A percentile compares a stretch with the other conserved stretches of the same genome.
These are phyloP conservation scores for Enteromius anoplus DNA, from an alignment of 2,797 vertebrate species.

Conservation along the genomic window DNA sequence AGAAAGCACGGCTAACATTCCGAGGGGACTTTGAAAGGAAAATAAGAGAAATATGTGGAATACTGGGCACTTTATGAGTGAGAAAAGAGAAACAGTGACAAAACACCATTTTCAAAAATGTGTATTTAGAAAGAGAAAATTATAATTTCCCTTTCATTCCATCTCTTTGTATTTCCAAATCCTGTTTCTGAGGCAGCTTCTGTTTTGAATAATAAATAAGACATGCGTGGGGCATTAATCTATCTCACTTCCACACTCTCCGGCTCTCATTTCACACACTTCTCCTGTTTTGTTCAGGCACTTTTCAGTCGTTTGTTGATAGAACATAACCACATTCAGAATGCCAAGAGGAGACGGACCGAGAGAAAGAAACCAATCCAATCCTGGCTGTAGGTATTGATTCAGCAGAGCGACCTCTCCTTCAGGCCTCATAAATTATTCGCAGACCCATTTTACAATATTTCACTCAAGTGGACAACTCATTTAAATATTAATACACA, in stretches of 20 bases:
- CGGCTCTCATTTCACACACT: constrained; percentile 52
- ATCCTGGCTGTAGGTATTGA: constrained; percentile 64
- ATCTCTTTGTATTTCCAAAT: constrained; percentile 31
- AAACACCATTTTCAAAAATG: background rate
- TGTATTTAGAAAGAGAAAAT: constrained; percentile 14
- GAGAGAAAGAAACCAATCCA: constrained; percentile 64
- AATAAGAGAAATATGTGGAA: constrained; percentile 11
- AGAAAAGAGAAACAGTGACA: constrained; percentile 2
- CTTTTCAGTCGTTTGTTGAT: constrained; percentile 50
- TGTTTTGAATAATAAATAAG: constrained; percentile 63
- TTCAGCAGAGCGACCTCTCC: constrained; percentile 66
- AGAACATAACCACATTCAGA: constrained; percentile 48
- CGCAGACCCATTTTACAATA: constrained; percentile 69
- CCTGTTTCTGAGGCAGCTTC: constrained; percentile 37
- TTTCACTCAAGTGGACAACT: constrained; percentile 76
- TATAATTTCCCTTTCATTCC: constrained; percentile 36
- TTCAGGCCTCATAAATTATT: constrained; percentile 75
- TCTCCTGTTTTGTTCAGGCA: constrained; percentile 48
- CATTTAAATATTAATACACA: constrained; percentile 83
- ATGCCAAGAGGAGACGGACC: constrained; percentile 27
- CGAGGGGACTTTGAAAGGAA: background rate
- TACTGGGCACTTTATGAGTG: background rate
- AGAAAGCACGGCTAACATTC: background rate
- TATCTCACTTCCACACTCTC: constrained; percentile 37
- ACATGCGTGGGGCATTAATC: constrained; percentile 53